Evolutionary conservation across 2,113 vertebrate genomes (phyloP), one percentile per base, ranked within the genome.

Genomic region (Nothoprocta pentlandii): DNA sequence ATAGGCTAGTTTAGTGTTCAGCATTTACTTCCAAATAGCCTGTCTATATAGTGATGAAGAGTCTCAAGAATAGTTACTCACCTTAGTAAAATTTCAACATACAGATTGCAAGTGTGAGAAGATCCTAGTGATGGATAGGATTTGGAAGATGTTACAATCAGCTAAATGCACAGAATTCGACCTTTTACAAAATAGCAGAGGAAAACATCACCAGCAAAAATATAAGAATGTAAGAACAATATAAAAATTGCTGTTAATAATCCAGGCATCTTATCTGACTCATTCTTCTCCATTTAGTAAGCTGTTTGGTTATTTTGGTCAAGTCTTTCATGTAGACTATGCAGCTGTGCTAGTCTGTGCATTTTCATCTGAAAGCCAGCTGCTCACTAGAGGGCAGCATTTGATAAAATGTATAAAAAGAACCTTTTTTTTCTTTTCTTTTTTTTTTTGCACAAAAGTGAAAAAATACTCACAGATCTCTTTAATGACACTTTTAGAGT

Each of bases 301-400:
- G 56, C 56, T 53, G 59, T 90, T 93, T 0, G 9, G 74, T 83
- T 79, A 46, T 92, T 73, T 90, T 62, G 66, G 58, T 77, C 21
- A 30, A 80, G 63, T 62, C 85, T 93, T 91, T 73, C 41, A 10
- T 85, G 82, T 46, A 54, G 92, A 47, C 44, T 12, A 1, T 19
- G 0, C 10, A 8, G 11, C n/a, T 30, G 22, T 10, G 42, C 23
- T 17, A 6, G 74, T 5, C 41, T 5, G 10, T 16, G 8, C 14
- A 1, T 4, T 59, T 15, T 69, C 36, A 1, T 32, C 41, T 23
- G 87, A 46, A 74, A 80, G 82, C 19, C 53, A 1, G 87, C 61
- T 85, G 53, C 64, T 98, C 98, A 93, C 98, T 97, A 98, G 98
- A 97, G 98, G 98, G 98, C 98, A 98, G 98, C 97, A 98, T 98